Percentiles rank a stretch among this genome's conserved stretches.
Conservation (phyloP, 2,888 invertebrate species). For the Crematogaster levior region DNA sequence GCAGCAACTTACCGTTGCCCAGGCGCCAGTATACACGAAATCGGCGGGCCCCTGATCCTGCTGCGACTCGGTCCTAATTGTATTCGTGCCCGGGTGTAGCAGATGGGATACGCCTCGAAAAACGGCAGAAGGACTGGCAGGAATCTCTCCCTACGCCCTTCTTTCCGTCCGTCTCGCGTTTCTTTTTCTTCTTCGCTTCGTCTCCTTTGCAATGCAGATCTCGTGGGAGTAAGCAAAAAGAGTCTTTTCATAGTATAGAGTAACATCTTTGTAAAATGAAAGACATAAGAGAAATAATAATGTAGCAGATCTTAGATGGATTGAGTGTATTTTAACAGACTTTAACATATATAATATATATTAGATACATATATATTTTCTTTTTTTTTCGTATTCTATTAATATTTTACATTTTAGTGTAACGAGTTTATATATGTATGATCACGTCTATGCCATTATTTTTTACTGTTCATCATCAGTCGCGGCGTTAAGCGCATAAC, state of each 20-base stretch:
- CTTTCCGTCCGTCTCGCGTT: conserved; percentile 50
- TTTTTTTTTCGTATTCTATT: not conserved
- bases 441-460: conserved; percentile 1
- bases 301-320: not conserved
- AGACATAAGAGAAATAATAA: not conserved
- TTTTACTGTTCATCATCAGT: too few species aligned
- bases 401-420: not conserved
- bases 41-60: conserved; percentile 73
- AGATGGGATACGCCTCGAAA: conserved; percentile 77
- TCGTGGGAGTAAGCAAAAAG: conserved; percentile 22
- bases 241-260: conserved; percentile 44
- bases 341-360: too few species aligned
- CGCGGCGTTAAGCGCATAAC: conserved; percentile 49
- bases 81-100: conserved; percentile 82
- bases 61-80: conserved; percentile 78
- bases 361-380: too few species aligned
- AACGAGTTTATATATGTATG: not conserved
- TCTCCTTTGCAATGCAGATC: conserved; percentile 69
- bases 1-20: conserved; percentile 79
- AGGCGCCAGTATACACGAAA: conserved; percentile 79
- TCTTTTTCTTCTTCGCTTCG: conserved; percentile 61
- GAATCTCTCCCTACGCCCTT: conserved; percentile 69
- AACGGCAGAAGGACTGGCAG: conserved; percentile 75
- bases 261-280: conserved; percentile 47
- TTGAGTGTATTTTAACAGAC: not conserved